Evolutionary conservation across 2,113 vertebrate species (phyloP), one percentile per base, ranked within the genome.

Genomic region (Lampris incognitus): DNA sequence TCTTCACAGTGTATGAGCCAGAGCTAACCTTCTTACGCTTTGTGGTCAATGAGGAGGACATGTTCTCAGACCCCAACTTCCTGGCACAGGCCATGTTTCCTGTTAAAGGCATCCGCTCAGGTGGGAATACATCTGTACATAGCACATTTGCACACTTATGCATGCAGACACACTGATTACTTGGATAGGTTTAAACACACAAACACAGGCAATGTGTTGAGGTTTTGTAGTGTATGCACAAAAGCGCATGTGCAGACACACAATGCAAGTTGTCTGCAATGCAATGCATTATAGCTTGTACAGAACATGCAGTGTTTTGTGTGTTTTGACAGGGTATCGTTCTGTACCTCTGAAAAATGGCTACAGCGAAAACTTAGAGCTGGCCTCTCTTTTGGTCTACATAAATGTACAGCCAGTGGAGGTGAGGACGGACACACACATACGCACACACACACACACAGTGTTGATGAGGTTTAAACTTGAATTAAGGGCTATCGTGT

Each of bases 21-120:
- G 96, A 95, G 54, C 92, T 98, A 2, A 96, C 96, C 0, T 98
- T 97, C 75, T 93, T 99, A 57, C 97, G 97, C 86, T 99, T 99
- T 3, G 96, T 97, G 72, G 96, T 99, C 55, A 97, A 97, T 0
- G 98, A 99, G 85, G 98, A 99, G 76, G 98, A 99, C 82, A 98
- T 99, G 95, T 99, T 99, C 94, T 99, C 98, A 37, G 98, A 99
- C 78, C 97, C 98, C 49, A 98, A 99, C 91, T 99, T 99, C 88
- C 93, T 99, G 36, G 98, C 98, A 50, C 97, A 99, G 0, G 97
- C 96, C 70, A 99, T 96, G 0, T 97, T 96, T 84, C 97, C 98
- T 60, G 94, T 99, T 75, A 98, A 95, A 94, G 97, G 97, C 71
- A 87, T 99, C 42, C 97, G 95, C 77, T 94, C 97, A 87, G 98